Conservation (phyloP, 2,113 vertebrate genomes). For the Gavialis gangeticus region DNA sequence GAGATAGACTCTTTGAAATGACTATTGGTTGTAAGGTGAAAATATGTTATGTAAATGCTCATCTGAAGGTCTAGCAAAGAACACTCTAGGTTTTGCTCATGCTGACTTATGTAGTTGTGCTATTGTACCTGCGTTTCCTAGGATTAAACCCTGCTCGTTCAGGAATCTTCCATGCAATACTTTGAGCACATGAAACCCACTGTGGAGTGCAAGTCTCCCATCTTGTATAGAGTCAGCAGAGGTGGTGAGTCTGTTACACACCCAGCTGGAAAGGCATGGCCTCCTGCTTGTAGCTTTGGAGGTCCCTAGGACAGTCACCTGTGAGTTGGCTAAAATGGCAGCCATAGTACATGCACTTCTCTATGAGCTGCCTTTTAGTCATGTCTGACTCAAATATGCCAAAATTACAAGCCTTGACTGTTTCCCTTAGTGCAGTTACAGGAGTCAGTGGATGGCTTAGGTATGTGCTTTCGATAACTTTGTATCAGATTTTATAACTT, state of each 20-base stretch:
- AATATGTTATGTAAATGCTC: fast-evolving
- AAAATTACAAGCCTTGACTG: background rate
- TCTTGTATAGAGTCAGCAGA: too few species aligned
- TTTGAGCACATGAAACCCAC: background rate
- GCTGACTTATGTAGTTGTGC: fast-evolving
- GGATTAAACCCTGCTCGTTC: background rate
- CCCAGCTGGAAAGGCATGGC: background rate
- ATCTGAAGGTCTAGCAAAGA: background rate
- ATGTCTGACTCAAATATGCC: background rate
- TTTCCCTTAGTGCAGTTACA: background rate
- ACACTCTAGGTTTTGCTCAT: background rate
- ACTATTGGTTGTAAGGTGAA: background rate
- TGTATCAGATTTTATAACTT: background rate
- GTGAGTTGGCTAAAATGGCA: background rate
- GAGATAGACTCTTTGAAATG: background rate
- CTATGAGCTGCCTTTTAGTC: background rate
- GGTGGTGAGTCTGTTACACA: background rate
- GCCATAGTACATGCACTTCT: background rate
- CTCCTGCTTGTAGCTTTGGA: background rate
- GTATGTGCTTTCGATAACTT: background rate
- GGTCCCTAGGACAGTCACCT: background rate
- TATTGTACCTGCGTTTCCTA: background rate
- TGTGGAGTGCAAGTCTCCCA: background rate
- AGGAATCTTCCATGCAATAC: background rate
- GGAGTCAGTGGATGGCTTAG: background rate